Percentiles rank a stretch among this genome's conserved stretches.
Evolutionary conservation across 1,140 invertebrate genomes (phyloP).

Genomic region (Trissolcus basalis): DNA sequence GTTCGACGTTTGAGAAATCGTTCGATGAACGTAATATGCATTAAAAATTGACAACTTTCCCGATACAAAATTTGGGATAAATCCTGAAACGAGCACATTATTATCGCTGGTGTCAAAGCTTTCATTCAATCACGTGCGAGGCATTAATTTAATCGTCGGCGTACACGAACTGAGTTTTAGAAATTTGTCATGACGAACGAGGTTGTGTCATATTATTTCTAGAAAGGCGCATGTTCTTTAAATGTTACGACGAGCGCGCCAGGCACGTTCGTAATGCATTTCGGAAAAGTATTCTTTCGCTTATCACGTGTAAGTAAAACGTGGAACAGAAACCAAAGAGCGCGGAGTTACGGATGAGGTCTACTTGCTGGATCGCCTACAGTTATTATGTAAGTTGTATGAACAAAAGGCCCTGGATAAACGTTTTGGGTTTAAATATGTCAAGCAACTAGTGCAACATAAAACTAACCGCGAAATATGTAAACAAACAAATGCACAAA

Average conservation of each 20-base stretch:
- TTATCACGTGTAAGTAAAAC: conserved; percentile 19
- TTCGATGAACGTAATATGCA: too few species aligned
- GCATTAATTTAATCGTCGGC: too few species aligned
- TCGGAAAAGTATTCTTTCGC: conserved; percentile 24
- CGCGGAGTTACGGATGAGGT: conserved; percentile 35
- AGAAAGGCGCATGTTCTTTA: background rate
- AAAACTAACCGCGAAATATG: too few species aligned
- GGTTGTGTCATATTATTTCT: conserved; percentile 25
- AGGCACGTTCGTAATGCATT: conserved; percentile 27
- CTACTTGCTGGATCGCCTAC: conserved; percentile 45
- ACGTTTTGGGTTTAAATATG: background rate
- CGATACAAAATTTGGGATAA: too few species aligned
- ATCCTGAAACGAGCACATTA: too few species aligned
- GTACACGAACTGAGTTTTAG: conserved; percentile 3
- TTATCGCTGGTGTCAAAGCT: too few species aligned
- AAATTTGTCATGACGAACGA: conserved; percentile 23
- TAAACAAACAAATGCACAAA: too few species aligned
- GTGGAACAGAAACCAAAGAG: conserved; percentile 16
- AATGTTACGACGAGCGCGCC: conserved; percentile 8
- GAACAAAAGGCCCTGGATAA: conserved; percentile 18
- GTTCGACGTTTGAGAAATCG: too few species aligned
- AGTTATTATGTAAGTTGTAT: conserved; percentile 50
- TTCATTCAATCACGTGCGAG: too few species aligned
- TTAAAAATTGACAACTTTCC: too few species aligned
- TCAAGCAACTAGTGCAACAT: too few species aligned